Percentiles rank a stretch among this genome's conserved stretches.
These are phyloP conservation scores for Limonius californicus DNA, from an alignment of 1,140 invertebrate genomes.

Conservation along the genomic window DNA sequence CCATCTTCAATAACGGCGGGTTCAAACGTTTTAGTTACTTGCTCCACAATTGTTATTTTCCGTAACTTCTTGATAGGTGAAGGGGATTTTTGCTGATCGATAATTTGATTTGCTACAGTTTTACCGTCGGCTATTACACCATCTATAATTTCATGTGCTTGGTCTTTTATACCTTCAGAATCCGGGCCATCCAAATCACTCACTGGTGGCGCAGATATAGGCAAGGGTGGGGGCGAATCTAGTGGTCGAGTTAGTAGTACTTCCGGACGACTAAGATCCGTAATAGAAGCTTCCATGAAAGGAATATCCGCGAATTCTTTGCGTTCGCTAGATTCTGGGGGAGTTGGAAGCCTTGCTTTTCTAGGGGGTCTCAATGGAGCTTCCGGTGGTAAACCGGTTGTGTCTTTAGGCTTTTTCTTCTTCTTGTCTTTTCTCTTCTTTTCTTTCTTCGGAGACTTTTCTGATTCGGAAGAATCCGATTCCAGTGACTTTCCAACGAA, in stretches of 20 bases:
- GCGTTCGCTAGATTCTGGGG: constrained; percentile 2
- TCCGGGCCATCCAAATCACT: too few relatives aligned
- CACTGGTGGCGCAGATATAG: not conserved
- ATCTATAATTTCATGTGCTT: constrained; percentile 22
- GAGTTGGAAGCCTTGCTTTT: constrained; percentile 38
- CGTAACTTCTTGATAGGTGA: constrained; percentile 14
- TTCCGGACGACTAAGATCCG: not conserved
- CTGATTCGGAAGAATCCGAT: constrained; percentile 44
- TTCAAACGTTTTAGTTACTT: constrained; percentile 35
- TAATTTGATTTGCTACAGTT: constrained; percentile 19
- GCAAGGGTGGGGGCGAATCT: not conserved
- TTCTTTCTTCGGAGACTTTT: constrained; percentile 41
- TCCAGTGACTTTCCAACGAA: constrained; percentile 43
- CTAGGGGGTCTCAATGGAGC: constrained; percentile 27
- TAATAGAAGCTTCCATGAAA: constrained; percentile 34
- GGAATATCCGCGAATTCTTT: constrained; percentile 36
- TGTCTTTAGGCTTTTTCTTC: constrained; percentile 33
- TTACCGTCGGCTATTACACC: constrained; percentile 24
- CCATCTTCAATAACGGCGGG: constrained; percentile 37
- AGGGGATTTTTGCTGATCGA: constrained; percentile 21
- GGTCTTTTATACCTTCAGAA: constrained; percentile 9
- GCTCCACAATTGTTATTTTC: constrained; percentile 31
- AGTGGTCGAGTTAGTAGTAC: not conserved
- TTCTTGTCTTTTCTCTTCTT: constrained; percentile 39
- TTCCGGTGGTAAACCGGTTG: constrained; percentile 22